Base-by-base conservation (phyloP, 2,888 invertebrate genomes). In the Lasioglossum calceatum region DNA sequence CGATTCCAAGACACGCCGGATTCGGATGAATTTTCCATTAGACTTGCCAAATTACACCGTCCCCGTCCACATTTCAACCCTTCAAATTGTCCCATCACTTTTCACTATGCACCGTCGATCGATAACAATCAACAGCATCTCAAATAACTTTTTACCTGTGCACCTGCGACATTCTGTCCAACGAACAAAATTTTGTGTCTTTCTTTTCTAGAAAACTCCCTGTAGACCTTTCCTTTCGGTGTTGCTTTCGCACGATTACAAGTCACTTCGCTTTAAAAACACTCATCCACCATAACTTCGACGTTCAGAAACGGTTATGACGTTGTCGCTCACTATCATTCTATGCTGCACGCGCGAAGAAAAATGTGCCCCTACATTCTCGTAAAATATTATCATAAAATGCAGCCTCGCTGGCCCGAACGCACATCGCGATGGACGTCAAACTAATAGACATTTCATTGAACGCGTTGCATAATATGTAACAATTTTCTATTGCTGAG, bases 1-100 rank as follows among this genome's bases (percentile, higher is more conserved):
- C 72, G 71, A 82, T 75, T 44, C 73, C 77, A 61, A 79, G 81
- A 77, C 50, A 44, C 50, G 47, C n/a, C 44, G 74, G 54, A 84
- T 80, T 71, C 71, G 70, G 80, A 81, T 58, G 73, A 89, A 82
- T 36, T 76, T 77, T 73, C 39, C 64, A 58, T 79, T 44, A 19
- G 10, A 47, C 61, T 71, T 19, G 16, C 42, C 32, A 39, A 74
- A 85, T 84, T 74, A 61, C 7, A 19, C 36, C 4, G 16, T 23
- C 23, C 67, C 8, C 39, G 19, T 16, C 2, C 47, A 77, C 23
- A 50, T 67, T 67, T 70, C 14, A 16, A 58, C 19, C 7, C 3
- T 7, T 23, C 19, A 36, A 36, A 36, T 36, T 19, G 39, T 8
- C 7, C 36, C 39, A 70, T 70, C 39, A 10, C 10, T 70, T 39